Evolutionary conservation across 2,888 invertebrate species (phyloP), one percentile per base, ranked within the genome.

Genomic region (Chloroclystis v-ata): DNA sequence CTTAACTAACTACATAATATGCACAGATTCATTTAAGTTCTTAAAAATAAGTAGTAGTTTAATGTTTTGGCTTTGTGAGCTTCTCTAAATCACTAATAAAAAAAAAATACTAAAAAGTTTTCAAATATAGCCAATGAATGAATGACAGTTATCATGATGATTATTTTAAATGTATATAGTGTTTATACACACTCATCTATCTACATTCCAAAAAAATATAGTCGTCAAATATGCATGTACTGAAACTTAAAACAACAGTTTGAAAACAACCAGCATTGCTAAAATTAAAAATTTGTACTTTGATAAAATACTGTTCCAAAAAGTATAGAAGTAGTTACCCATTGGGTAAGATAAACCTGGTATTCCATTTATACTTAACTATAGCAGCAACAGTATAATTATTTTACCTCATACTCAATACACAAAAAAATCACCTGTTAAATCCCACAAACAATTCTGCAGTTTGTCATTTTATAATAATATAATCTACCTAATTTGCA

Each of bases 241-340:
- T 10, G 33, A 20, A 33, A 13, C n/a, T 12, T 14, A 35, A 44
- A 40, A 11, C 13, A 40, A 37, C 37, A 43, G 29, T 5, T 20
- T 33, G 30, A 63, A 65, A 61, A 59, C 56, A 35, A 56, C 28
- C 28, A 40, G 30, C 13, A 41, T 56, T 58, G 59, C 55, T 60
- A 28, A 53, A 53, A 48, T 49, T 41, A 52, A 54, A 51, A 37
- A 51, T 61, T 63, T 61, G 60, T 59, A 61, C 61, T 60, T 33
- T 47, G 12, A 49, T 47, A 45, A 50, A 69, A 70, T 71, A 67
- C 69, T 69, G 65, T 57, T 49, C 35, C 50, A 47, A 44, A 41
- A 40, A 40, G 20, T 20, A 20, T 46, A 44, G 37, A 40, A 40
- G 20, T 20, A 20, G 20, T n/a, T 37, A 49, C 30, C 30, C 30